Conservation (phyloP, 2,113 vertebrate species). For the Spizaetus ornatus region DNA sequence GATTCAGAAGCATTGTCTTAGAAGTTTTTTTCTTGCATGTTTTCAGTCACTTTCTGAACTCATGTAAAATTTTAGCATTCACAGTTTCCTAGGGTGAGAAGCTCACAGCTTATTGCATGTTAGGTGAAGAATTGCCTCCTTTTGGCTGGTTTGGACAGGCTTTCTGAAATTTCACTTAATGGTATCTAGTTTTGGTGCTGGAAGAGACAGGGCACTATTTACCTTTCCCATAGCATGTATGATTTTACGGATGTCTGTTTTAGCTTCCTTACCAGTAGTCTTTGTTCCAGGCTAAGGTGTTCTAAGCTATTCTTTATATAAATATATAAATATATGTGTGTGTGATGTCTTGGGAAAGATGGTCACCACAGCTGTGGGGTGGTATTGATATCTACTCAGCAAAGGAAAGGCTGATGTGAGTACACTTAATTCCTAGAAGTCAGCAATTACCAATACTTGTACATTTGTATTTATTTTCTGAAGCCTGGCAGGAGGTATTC, state of each 20-base stretch:
- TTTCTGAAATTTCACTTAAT: background rate
- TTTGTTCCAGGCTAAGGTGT: background rate
- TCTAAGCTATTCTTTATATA: background rate
- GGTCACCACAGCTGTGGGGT: background rate
- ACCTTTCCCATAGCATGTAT: background rate
- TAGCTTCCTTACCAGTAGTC: background rate
- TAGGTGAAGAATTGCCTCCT: background rate
- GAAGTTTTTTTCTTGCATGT: background rate
- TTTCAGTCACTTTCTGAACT: background rate
- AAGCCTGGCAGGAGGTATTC: background rate
- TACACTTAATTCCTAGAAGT: background rate
- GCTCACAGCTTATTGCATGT: background rate
- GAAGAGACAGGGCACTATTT: background rate
- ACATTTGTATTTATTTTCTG: background rate
- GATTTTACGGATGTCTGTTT: background rate
- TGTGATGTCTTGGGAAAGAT: background rate
- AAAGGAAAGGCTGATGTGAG: background rate
- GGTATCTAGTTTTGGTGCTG: background rate
- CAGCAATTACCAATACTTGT: background rate
- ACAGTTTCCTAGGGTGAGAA: background rate
- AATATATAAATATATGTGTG: background rate
- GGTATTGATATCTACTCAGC: background rate
- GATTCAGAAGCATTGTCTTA: background rate
- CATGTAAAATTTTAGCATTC: background rate
- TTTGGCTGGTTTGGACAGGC: background rate